These are phyloP conservation scores for Seriola quinqueradiata DNA, from an alignment of 2,113 vertebrate species.

Conservation along the genomic window DNA sequence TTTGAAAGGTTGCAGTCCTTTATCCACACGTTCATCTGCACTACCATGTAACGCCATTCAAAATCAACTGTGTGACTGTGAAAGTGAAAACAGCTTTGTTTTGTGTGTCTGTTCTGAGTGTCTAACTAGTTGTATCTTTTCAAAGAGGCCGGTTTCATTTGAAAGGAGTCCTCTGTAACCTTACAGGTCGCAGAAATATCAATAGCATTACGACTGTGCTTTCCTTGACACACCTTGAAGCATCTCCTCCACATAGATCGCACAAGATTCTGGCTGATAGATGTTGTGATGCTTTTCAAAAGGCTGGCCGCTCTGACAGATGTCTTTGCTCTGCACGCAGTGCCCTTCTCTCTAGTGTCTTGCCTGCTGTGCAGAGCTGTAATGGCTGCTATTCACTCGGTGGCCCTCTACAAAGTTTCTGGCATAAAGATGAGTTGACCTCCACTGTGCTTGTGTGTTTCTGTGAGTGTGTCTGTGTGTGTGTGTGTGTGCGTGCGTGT, in stretches of 20 bases:
- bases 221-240: slow-evolving; percentile 68
- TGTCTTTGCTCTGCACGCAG: slow-evolving; percentile 40
- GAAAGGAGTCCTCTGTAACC: slow-evolving; percentile 48
- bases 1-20: slow-evolving; percentile 29
- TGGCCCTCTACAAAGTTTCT: slow-evolving; percentile 63
- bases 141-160: slow-evolving; percentile 42
- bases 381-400: slow-evolving; percentile 63
- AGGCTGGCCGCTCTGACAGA: slow-evolving; percentile 55
- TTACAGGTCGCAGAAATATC: slow-evolving; percentile 56
- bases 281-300: slow-evolving; percentile 63
- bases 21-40: slow-evolving; percentile 36
- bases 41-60: slow-evolving; percentile 20
- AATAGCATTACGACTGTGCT: slow-evolving; percentile 56
- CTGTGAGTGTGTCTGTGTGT: neutral
- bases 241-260: slow-evolving; percentile 51
- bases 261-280: slow-evolving; percentile 58
- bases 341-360: slow-evolving; percentile 59
- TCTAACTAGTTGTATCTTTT: slow-evolving; percentile 47
- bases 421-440: slow-evolving; percentile 62
- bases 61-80: slow-evolving; percentile 27
- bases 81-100: slow-evolving; percentile 47
- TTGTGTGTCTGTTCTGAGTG: slow-evolving; percentile 1
- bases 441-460: slow-evolving; percentile 33
- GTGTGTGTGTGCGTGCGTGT: slow-evolving; percentile 26
- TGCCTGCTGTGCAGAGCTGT: slow-evolving; percentile 47